Base-by-base conservation (phyloP, 2,888 invertebrate species). In the Gymnoscelis rufifasciata region DNA sequence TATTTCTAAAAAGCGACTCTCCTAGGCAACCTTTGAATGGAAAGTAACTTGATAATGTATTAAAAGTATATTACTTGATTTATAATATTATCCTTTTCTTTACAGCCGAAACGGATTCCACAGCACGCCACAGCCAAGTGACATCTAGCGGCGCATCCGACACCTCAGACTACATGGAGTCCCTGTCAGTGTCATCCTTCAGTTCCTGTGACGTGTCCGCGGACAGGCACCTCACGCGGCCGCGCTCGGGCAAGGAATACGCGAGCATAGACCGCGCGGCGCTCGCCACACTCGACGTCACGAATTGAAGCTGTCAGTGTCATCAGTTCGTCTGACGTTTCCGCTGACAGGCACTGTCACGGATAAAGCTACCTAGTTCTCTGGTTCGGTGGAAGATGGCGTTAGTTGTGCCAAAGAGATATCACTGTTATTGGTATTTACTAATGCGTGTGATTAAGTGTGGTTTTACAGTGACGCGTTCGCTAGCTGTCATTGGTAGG, bases 151-250 rank as follows among this genome's bases (percentile, higher is more conserved):
- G 92, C 3, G 92, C 92, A 1, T 93, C 93, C 3, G 93, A 93
- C 69, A 92, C 93, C 70, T 92, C 92, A 0, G 93, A 93, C 83
- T 93, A 93, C 78, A 92, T 93, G 74, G 93, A 93, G 71, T 93
- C 93, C 0, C 80, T 93, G 14, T 93, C 93, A 0, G 87, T 93
- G 12, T 93, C 93, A 1, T 93, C 93, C 0, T 89, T 92, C 64
- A 91, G 92, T 54, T 93, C 93, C 3, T 90, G 90, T 45, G 92
- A 92, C 64, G 90, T 86, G 14, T 83, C 89, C 11, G 89, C 90
- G 38, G 91, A 91, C 58, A 60, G 83, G 0, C 83, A 82, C 66
- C 67, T 68, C 15, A 66, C 86, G 0, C 60, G 89, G 0, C 89
- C 89, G 0, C 68, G 89, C 28, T 88, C 89, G 0, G 88, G 86